Evolutionary conservation across 1,140 invertebrate species (phyloP).

Genomic region (Drosophila teissieri): DNA sequence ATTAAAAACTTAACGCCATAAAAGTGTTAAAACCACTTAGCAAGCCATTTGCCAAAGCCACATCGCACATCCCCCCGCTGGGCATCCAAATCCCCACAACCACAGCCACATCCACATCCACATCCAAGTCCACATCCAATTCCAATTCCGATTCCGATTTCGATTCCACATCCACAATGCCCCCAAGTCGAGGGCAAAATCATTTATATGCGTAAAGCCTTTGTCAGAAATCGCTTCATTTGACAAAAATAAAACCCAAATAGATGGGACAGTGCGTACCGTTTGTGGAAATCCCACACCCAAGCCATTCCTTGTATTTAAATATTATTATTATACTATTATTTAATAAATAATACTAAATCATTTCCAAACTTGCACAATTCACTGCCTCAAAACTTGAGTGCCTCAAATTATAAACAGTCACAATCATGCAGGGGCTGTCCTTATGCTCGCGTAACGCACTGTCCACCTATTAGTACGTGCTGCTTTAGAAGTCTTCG

Average conservation of each 20-base stretch:
- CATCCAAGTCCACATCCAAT: not conserved
- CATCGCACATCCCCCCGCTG: not conserved
- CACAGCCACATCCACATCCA: not conserved
- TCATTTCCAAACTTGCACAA: no score
- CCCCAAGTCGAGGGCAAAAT: slow-evolving; percentile 46
- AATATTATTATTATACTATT: no score
- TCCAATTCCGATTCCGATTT: slow-evolving; percentile 10
- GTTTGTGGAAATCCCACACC: not conserved
- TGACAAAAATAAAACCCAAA: slow-evolving; percentile 29
- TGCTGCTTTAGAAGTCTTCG: slow-evolving; percentile 22
- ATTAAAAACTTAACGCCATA: slow-evolving; percentile 84
- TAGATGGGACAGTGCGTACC: slow-evolving; percentile 30
- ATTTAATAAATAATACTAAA: no score
- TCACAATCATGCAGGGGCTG: no score
- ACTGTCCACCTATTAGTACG: slow-evolving; percentile 36
- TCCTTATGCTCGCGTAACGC: not conserved
- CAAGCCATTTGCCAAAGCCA: slow-evolving; percentile 78
- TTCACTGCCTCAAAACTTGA: no score
- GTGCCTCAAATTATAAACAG: not conserved
- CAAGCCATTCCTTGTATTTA: no score
- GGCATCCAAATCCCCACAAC: not conserved
- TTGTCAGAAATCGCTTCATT: slow-evolving; percentile 62
- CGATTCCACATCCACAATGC: slow-evolving; percentile 41
- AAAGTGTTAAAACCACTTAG: slow-evolving; percentile 84
- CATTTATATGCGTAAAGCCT: slow-evolving; percentile 56